Base-by-base conservation (phyloP, 2,797 vertebrate genomes). In the Scomberomorus guttatus region DNA sequence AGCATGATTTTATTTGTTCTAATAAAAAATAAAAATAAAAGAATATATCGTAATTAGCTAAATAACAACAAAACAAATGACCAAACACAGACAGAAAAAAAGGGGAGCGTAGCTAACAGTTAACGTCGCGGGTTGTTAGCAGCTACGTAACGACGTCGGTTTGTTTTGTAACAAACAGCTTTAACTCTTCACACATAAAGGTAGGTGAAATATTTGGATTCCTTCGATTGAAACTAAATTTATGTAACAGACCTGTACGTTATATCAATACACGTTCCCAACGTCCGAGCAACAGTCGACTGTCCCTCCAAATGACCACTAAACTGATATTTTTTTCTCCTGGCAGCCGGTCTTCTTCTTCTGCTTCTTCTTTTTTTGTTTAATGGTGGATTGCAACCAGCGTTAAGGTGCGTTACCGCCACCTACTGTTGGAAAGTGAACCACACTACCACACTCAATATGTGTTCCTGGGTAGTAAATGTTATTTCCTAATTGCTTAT, bases 1-100 rank as follows among this genome's bases (percentile, higher is more conserved):
- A 94, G 82, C 94, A 94, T 94, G 2, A 4, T 85, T 87, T 13
- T 25, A 0, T 56, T 52, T 74, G 13, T 42, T 79, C 67, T 83
- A 22, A 18, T 57, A 25, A 2, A 65, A 4, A 7, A 11, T 8
- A 48, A 32, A 32, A 46, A 17, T 17, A 46, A 15, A 46, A 50
- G 1, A 14, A 37, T 0, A 61, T 1, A 32, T 0, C 1, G 10
- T 2, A 29, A n/a, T 18, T 24, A 63, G 9, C 1, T 4, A 0
- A 17, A 58, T 5, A 8, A 20, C 13, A 79, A 79, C 0, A 7
- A 27, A 6, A 42, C 0, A 17, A 51, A 60, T 2, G 3, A 8
- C 0, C 1, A 57, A n/a, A 42, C 1, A 1, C 2, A 20, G 18
- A 1, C 4, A 20, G 18, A 64, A 3, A 56, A 10, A 10, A 15